Evolutionary conservation across 2,888 invertebrate genomes (phyloP).

Genomic region (Trypoxylon attenuatum): DNA sequence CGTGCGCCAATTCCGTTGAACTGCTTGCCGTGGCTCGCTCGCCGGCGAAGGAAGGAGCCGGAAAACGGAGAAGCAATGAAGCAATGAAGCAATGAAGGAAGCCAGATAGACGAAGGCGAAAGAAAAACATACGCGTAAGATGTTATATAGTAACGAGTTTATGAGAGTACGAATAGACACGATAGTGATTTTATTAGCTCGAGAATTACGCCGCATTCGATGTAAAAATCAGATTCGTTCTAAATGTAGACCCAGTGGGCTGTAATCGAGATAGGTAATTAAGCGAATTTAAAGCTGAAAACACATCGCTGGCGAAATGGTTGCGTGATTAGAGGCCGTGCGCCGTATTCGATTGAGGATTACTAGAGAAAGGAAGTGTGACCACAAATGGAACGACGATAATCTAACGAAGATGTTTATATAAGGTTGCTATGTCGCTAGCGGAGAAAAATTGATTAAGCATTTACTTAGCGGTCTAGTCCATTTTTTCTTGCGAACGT

Average conservation of each 20-base stretch:
- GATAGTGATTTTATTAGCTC: slow-evolving; percentile 70
- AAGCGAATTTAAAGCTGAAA: slow-evolving; percentile 16
- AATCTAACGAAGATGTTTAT: slow-evolving; percentile 17
- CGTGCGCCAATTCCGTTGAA: too few species aligned
- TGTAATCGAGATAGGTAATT: slow-evolving; percentile 47
- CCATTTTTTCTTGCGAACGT: slow-evolving; percentile 57
- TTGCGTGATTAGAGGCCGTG: slow-evolving; percentile 6
- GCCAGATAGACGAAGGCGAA: not conserved
- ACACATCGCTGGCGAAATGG: slow-evolving; percentile 9
- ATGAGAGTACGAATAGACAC: slow-evolving; percentile 63
- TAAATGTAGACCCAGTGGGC: slow-evolving; percentile 45
- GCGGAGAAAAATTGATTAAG: slow-evolving; percentile 39
- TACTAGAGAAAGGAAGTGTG: slow-evolving; percentile 11
- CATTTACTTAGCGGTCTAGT: slow-evolving; percentile 63
- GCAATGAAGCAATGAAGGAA: not conserved
- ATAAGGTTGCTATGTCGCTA: slow-evolving; percentile 38
- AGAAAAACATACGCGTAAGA: slow-evolving; percentile 36
- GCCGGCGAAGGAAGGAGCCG: slow-evolving; percentile 8
- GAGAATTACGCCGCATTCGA: slow-evolving; percentile 58
- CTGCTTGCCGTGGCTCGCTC: too few species aligned
- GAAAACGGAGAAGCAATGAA: not conserved
- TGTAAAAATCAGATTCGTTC: slow-evolving; percentile 55
- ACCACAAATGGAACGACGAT: slow-evolving; percentile 4
- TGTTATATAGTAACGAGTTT: slow-evolving; percentile 69
- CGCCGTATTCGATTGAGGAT: slow-evolving; percentile 10